Conservation (phyloP, 2,888 invertebrate species). For the Luperina nickerlii region DNA sequence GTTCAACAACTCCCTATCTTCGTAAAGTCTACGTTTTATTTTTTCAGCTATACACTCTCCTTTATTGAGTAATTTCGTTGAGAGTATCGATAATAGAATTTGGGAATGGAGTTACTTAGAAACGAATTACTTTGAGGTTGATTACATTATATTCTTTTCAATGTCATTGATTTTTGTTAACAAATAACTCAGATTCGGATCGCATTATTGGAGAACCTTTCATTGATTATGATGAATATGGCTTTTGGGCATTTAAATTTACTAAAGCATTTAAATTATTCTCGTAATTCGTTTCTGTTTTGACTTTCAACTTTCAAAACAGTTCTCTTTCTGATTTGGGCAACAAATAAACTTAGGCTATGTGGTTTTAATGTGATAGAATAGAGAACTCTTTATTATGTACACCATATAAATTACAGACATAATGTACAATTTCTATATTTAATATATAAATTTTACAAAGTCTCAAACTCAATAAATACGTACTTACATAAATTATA, state of each 20-base stretch:
- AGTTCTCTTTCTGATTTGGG: not conserved
- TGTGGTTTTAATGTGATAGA: no score
- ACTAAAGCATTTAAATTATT: not conserved
- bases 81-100: conserved; percentile 31
- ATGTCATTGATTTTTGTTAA: conserved; percentile 21
- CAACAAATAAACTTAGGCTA: not conserved
- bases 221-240: not conserved
- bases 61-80: conserved; percentile 26
- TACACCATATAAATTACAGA: no score
- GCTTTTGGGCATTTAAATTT: not conserved
- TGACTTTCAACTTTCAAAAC: not conserved
- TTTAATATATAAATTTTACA: no score
- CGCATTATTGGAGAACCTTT: not conserved
- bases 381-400: no score
- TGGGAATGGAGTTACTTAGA: conserved; percentile 3
- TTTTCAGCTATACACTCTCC: conserved; percentile 31
- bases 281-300: not conserved
- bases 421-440: no score
- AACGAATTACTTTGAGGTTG: conserved; percentile 9
- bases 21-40: conserved; percentile 32
- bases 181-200: not conserved
- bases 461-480: no score
- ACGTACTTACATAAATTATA: no score
- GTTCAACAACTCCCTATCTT: conserved; percentile 62
- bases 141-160: conserved; percentile 27